phyloP scores from a whole-genome alignment of 2,797 vertebrate genomes.

The Characodon lateralis region DNA sequence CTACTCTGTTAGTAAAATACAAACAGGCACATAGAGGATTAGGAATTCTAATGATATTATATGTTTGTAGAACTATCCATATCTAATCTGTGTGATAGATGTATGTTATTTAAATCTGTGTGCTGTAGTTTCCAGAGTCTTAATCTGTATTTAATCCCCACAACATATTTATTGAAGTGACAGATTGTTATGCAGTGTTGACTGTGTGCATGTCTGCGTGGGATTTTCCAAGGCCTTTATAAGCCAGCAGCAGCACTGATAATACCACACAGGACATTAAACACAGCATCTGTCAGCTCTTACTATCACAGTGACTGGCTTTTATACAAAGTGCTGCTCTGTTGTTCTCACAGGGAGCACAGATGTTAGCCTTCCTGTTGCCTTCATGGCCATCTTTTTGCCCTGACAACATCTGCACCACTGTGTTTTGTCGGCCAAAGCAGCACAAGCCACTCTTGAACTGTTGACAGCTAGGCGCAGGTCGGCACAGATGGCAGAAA shows the following conservation, averaged over 20 bases:
- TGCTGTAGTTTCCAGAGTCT: conserved; percentile 57
- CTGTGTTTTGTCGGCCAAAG: conserved; percentile 61
- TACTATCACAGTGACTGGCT: conserved; percentile 55
- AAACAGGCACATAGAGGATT: conserved; percentile 30
- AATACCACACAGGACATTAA: conserved; percentile 48
- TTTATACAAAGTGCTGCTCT: conserved; percentile 63
- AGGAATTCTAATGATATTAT: conserved; percentile 47
- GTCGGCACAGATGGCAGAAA: conserved; percentile 72
- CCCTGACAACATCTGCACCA: conserved; percentile 71
- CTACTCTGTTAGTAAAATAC: not conserved
- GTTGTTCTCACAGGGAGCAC: conserved; percentile 69
- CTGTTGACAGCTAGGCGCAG: conserved; percentile 74
- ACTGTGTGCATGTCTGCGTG: not conserved
- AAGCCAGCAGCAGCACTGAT: conserved; percentile 35
- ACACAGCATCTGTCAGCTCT: conserved; percentile 52
- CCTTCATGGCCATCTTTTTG: conserved; percentile 46
- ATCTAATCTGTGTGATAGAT: conserved; percentile 59
- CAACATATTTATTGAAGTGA: conserved; percentile 68
- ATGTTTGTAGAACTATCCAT: conserved; percentile 35
- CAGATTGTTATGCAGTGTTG: conserved; percentile 37
- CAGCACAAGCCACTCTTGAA: conserved; percentile 52
- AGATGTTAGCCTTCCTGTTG: conserved; percentile 72
- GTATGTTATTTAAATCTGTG: conserved; percentile 58
- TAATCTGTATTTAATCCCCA: conserved; percentile 68
- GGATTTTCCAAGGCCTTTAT: conserved; percentile 17